Percentiles rank a stretch among this genome's conserved stretches.
These are phyloP conservation scores for Tachypleus tridentatus DNA, from an alignment of 1,140 invertebrate species.

Conservation along the genomic window DNA sequence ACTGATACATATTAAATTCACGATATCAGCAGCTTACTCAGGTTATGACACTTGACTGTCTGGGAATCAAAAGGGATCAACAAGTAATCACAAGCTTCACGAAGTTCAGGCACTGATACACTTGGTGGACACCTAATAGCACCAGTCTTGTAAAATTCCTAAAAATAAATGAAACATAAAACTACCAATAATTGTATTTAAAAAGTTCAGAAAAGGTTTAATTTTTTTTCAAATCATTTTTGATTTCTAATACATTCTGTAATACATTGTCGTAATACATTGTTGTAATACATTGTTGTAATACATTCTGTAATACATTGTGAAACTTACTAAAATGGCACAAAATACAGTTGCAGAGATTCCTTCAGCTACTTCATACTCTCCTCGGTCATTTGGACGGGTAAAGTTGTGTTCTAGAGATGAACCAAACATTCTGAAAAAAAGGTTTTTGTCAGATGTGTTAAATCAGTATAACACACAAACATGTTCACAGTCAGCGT, in stretches of 20 bases:
- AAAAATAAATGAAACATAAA: slow-evolving; percentile 11
- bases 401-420: slow-evolving; percentile 71
- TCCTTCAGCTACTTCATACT: slow-evolving; percentile 97
- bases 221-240: too few relatives aligned
- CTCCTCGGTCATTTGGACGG: slow-evolving; percentile 86
- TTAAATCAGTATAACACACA: too few relatives aligned
- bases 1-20: too few relatives aligned
- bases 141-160: slow-evolving; percentile 87
- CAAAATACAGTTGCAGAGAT: slow-evolving; percentile 91
- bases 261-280: too few relatives aligned
- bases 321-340: slow-evolving; percentile 57
- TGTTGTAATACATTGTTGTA: too few relatives aligned
- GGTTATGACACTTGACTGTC: slow-evolving; percentile 90
- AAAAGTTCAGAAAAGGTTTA: too few relatives aligned
- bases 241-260: too few relatives aligned
- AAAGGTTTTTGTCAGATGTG: slow-evolving; percentile 10
- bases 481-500: too few relatives aligned
- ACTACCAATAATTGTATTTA: too few relatives aligned
- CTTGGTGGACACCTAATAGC: slow-evolving; percentile 71
- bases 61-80: slow-evolving; percentile 93
- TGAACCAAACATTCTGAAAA: slow-evolving; percentile 82
- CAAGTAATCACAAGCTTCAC: slow-evolving; percentile 97
- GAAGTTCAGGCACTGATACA: slow-evolving; percentile 79
- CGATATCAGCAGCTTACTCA: slow-evolving; percentile 51
- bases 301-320: too few relatives aligned